Percentiles rank a stretch among this genome's conserved stretches.
Evolutionary conservation across 2,797 vertebrate genomes (phyloP).

Genomic region (Clarias platycephalus): DNA sequence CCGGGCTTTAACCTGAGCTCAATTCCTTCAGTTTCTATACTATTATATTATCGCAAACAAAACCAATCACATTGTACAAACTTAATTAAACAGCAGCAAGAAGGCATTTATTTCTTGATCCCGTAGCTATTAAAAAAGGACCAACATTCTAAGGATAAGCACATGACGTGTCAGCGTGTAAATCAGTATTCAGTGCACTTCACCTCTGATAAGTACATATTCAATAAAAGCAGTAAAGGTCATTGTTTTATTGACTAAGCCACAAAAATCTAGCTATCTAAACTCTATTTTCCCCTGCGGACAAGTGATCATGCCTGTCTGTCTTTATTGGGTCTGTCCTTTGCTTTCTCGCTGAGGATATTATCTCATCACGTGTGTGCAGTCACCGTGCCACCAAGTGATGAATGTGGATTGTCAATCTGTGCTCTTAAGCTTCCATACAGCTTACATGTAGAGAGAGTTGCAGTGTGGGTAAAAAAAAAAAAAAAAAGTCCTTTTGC

Average conservation of each 20-base stretch:
- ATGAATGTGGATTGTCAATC: constrained; percentile 33
- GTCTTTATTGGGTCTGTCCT: constrained; percentile 25
- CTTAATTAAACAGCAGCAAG: constrained; percentile 38
- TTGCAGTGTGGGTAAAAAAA: background rate
- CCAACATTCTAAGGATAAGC: background rate
- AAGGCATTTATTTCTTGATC: constrained; percentile 15
- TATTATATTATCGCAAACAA: constrained; percentile 40
- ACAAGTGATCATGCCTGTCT: constrained; percentile 22
- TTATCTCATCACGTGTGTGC: constrained; percentile 12
- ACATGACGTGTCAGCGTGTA: background rate
- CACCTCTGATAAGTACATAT: constrained; percentile 15
- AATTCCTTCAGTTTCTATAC: constrained; percentile 29
- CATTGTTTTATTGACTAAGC: constrained; percentile 13
- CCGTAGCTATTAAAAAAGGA: background rate
- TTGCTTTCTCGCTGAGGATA: constrained; percentile 8
- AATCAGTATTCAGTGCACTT: constrained; percentile 14
- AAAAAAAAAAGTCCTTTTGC: background rate
- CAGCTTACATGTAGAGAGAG: background rate
- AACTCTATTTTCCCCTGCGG: constrained; percentile 10
- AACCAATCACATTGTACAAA: constrained; percentile 36
- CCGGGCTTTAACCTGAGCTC: constrained; percentile 3
- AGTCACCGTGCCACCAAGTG: background rate
- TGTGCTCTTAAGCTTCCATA: background rate
- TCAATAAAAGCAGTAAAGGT: constrained; percentile 26
- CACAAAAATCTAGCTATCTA: background rate